Evolutionary conservation across 2,113 vertebrate species (phyloP).

Genomic region (Spea multiplicata): DNA sequence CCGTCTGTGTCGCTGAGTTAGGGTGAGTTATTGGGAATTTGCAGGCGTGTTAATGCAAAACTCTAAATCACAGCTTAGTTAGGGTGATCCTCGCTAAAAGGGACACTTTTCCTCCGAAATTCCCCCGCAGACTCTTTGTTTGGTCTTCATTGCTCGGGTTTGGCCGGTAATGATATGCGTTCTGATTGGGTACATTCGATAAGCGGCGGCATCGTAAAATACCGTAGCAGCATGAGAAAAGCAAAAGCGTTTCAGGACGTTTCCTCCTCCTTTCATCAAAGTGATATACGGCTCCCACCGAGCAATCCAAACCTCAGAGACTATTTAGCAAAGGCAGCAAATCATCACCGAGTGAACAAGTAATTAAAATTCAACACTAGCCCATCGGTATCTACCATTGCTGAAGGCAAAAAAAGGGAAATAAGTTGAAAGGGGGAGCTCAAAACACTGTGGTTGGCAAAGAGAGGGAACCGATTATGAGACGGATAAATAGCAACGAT

Average conservation of each 20-base stretch:
- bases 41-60: conserved; percentile 37
- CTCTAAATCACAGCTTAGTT: conserved; percentile 56
- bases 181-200: conserved; percentile 30
- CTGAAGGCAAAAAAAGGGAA: conserved; percentile 1
- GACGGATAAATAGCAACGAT: conserved; percentile 13
- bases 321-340: conserved; percentile 42
- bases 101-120: conserved; percentile 49
- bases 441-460: conserved; percentile 5
- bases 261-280: conserved; percentile 38
- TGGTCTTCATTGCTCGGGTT: conserved; percentile 41
- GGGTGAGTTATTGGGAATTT: background rate
- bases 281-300: conserved; percentile 7
- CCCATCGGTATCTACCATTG: conserved; percentile 22
- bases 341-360: conserved; percentile 21
- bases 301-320: conserved; percentile 9
- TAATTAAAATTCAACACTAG: conserved; percentile 51
- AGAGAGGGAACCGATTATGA: conserved; percentile 13
- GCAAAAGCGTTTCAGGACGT: conserved; percentile 30
- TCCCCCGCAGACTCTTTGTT: background rate
- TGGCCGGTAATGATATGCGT: conserved; percentile 47
- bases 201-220: conserved; percentile 34
- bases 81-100: conserved; percentile 55
- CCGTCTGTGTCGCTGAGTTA: conserved; percentile 47
- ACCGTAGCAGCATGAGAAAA: conserved; percentile 17
- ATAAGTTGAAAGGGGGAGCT: conserved; percentile 27